A percentile compares a stretch with the other conserved stretches of the same genome.
These are phyloP conservation scores for Saturnia pavonia DNA, from an alignment of 2,888 invertebrate species.

Conservation along the genomic window DNA sequence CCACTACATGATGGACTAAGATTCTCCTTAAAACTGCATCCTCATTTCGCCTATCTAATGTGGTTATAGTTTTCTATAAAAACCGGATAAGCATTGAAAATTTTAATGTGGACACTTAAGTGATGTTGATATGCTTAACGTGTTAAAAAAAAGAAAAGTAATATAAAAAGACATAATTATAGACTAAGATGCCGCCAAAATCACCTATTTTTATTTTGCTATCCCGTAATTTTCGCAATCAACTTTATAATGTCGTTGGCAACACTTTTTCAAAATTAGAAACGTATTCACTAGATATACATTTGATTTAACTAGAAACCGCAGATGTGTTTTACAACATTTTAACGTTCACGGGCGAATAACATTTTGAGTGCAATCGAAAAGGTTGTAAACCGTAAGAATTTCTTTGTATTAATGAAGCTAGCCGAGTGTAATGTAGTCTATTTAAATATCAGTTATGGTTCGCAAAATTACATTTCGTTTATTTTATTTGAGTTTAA, in stretches of 20 bases:
- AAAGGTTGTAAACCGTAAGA: background rate
- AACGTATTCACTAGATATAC: constrained; percentile 2
- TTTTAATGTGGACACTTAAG: no score
- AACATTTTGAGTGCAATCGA: background rate
- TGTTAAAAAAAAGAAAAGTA: no score
- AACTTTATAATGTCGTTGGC: background rate
- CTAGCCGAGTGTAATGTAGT: background rate
- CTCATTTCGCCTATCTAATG: no score
- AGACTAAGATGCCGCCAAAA: no score
- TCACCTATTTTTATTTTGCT: no score
- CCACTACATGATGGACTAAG: no score
- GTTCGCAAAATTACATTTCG: background rate
- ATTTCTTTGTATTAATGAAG: background rate
- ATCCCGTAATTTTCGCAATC: background rate
- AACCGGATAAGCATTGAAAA: no score
- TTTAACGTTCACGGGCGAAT: constrained; percentile 7
- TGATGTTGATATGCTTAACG: no score
- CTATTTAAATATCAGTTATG: constrained; percentile 8
- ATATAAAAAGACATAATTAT: no score
- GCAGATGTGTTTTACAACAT: constrained; percentile 11
- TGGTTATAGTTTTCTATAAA: no score
- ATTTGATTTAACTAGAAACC: constrained; percentile 7
- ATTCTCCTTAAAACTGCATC: no score
- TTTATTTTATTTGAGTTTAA: background rate
- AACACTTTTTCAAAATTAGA: background rate